Base-by-base conservation (phyloP, 1,140 invertebrate genomes). In the Uloborus diversus region DNA sequence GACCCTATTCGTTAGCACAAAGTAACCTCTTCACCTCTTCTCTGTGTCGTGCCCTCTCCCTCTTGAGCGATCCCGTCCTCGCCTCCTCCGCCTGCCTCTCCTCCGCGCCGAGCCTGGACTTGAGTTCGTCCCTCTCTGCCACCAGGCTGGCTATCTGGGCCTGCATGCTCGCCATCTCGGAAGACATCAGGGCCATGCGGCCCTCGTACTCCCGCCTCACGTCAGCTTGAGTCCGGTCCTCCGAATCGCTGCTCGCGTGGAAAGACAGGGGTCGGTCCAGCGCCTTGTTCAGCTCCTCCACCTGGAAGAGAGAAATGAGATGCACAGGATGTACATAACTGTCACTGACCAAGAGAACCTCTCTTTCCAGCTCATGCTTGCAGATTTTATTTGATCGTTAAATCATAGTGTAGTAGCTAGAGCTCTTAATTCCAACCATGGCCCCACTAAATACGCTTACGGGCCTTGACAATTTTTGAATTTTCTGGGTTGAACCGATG, bases 201-300 rank as follows among this genome's bases (percentile, higher is more conserved):
- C 92, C 92, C 85, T 98, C 96, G 84, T 96, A 97, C 17, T 95
- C 90, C 84, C 94, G 89, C 85, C 96, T 95, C 79, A 93, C 92
- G 14, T 25, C 25, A n/a, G 0, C 27, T 17, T 4, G 47, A 20
- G n/a, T 51, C 13, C 42, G 57, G 17, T 62, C 73, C 5, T 23
- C 57, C 32, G 37, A 37, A 9, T 51, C 47, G 11, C n/a, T 17
- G n/a, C 4, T 20, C 28, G n/a, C 20, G 14, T 20, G n/a, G 17
- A 13, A 49, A 25, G 37, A 14, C 1, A 47, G 20, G 2, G 69
- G 62, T 70, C 80, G 20, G 27, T 35, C 42, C 11, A 96, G 84
- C 87, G 95, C 94, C 79, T 91, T 90, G 62, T 89, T 90, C 0
- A 94, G 85, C 82, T 94, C 94, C 79, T 97, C 95, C 84, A 92